phyloP scores from a whole-genome alignment of 1,140 invertebrate genomes.

The Doryteuthis pealeii region DNA sequence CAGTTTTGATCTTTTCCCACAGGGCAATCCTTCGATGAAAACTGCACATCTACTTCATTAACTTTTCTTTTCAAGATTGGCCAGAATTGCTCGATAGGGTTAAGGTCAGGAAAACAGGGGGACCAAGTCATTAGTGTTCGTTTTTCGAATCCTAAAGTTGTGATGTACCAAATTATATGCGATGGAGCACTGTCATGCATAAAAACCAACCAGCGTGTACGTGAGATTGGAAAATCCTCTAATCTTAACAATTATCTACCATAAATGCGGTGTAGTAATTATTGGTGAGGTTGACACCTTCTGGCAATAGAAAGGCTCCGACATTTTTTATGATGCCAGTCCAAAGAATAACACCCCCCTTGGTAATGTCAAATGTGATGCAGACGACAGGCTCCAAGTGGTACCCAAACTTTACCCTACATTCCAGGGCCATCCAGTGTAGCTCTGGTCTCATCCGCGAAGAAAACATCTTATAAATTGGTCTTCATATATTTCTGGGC shows the following conservation, averaged over 20 bases:
- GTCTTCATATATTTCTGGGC: not conserved
- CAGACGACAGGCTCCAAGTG: not conserved
- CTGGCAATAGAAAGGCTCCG: not conserved
- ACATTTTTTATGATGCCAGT: not conserved
- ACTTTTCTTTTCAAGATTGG: no score
- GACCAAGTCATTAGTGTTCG: not conserved
- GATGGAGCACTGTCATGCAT: no score
- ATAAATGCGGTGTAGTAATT: not conserved
- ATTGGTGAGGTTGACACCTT: not conserved
- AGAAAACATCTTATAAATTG: not conserved
- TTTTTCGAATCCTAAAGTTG: not conserved
- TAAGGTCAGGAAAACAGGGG: no score
- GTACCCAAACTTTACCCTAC: not conserved
- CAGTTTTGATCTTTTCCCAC: constrained; percentile 2
- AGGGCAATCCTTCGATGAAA: not conserved
- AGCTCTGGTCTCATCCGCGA: no score
- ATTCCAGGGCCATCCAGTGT: not conserved
- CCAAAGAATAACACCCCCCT: not conserved
- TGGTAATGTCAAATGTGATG: not conserved
- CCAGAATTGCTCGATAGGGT: no score
- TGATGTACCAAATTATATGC: not conserved
- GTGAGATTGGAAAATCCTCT: not conserved
- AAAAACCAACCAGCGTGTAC: not conserved
- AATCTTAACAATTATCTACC: not conserved
- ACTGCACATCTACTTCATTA: no score